phyloP scores from a whole-genome alignment of 2,797 vertebrate species.

The Florisuga fusca region DNA sequence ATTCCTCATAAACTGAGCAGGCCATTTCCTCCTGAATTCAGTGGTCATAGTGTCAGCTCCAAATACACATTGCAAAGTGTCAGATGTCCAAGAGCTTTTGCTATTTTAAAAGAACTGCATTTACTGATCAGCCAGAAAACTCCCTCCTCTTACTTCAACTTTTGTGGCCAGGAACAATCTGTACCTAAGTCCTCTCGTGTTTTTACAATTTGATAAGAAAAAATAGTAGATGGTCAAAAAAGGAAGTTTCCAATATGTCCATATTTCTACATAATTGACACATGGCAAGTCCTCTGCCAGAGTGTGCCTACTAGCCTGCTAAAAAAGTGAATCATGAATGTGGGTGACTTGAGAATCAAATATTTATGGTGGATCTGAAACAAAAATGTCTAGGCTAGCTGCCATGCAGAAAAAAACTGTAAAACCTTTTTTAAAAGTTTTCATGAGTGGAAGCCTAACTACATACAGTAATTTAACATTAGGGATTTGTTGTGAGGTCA shows the following conservation, averaged over 20 bases:
- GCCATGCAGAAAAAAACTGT: constrained; percentile 56
- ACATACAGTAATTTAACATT: constrained; percentile 25
- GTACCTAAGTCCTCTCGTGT: not conserved
- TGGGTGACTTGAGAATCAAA: constrained; percentile 73
- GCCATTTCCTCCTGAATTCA: not conserved
- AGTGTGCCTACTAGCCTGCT: constrained; percentile 68
- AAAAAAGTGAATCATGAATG: constrained; percentile 69
- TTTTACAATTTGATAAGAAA: constrained; percentile 3
- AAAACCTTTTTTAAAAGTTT: constrained; percentile 43
- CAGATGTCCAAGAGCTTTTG: not conserved
- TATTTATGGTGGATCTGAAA: constrained; percentile 78
- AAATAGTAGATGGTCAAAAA: constrained; percentile 70
- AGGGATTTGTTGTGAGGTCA: not conserved
- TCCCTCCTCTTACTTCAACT: not conserved
- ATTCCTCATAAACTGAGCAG: not conserved
- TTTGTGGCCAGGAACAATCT: not conserved
- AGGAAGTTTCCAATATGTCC: constrained; percentile 33
- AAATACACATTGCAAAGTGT: not conserved
- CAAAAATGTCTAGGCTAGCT: constrained; percentile 79
- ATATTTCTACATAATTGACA: constrained; percentile 50
- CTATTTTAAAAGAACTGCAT: not conserved
- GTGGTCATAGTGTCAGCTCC: not conserved
- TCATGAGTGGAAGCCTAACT: constrained; percentile 10
- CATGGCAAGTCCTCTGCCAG: constrained; percentile 61
- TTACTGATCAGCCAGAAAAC: not conserved